Conservation (phyloP, 2,113 vertebrate species). For the Halichoeres trimaculatus region DNA sequence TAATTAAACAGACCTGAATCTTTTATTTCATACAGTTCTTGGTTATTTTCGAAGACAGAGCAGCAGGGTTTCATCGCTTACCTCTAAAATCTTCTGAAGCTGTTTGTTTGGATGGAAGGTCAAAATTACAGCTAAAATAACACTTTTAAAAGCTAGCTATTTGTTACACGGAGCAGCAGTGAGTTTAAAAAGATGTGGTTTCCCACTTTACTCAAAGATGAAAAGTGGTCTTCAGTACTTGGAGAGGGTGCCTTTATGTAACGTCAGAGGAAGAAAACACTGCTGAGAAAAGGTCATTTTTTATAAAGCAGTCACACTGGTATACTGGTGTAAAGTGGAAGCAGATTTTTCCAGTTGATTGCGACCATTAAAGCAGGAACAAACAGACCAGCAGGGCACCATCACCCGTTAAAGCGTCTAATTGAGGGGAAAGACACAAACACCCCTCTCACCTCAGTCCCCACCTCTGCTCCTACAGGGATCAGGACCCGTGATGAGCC, state of each 20-base stretch:
- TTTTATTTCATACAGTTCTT: constrained; percentile 28
- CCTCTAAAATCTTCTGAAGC: constrained; percentile 2
- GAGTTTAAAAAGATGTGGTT: constrained; percentile 7
- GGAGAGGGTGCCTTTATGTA: too few relatives aligned
- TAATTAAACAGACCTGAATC: constrained; percentile 35
- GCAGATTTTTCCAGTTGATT: constrained; percentile 22
- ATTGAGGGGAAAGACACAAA: constrained; percentile 55
- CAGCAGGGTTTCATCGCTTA: background rate
- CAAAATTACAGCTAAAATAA: constrained; percentile 6
- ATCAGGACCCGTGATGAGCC: constrained; percentile 32
- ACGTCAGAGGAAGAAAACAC: background rate
- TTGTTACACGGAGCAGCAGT: constrained; percentile 4
- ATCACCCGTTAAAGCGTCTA: constrained; percentile 46
- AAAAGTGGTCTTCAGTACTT: too few relatives aligned
- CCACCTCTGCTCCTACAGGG: constrained; percentile 53
- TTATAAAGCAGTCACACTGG: constrained; percentile 36
- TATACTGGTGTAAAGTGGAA: background rate
- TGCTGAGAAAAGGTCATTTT: constrained; percentile 24
- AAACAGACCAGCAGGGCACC: constrained; percentile 33
- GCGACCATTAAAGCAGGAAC: constrained; percentile 43
- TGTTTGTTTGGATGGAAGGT: constrained; percentile 17
- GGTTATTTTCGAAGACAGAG: constrained; percentile 23
- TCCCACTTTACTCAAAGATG: too few relatives aligned
- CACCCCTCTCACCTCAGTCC: constrained; percentile 33
- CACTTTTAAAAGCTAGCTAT: background rate